Percentiles rank a stretch among this genome's conserved stretches.
Evolutionary conservation across 2,797 vertebrate species (phyloP).

Genomic region (Danio aesculapii): DNA sequence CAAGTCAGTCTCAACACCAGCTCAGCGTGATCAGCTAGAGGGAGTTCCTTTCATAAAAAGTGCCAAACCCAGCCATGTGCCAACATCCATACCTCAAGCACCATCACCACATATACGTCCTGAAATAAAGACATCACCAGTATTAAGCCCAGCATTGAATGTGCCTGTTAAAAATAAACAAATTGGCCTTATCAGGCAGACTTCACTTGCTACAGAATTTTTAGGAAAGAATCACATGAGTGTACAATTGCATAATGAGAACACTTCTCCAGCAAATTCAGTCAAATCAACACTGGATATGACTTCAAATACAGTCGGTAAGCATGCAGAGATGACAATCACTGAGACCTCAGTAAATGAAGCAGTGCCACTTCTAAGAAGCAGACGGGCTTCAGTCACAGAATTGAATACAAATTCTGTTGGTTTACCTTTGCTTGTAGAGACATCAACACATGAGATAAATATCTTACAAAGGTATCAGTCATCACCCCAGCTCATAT

Average conservation of each 20-base stretch:
- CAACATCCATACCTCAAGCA: background rate
- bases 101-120: slow-evolving; percentile 41
- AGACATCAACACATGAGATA: background rate
- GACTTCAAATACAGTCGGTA: slow-evolving; percentile 44
- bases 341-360: slow-evolving; percentile 44
- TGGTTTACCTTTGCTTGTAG: slow-evolving; percentile 50
- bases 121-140: slow-evolving; percentile 29
- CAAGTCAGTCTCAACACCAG: background rate
- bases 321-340: slow-evolving; percentile 14
- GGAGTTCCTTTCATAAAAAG: background rate
- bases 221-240: slow-evolving; percentile 5
- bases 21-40: slow-evolving; percentile 59
- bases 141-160: slow-evolving; percentile 15
- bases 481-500: slow-evolving; percentile 11
- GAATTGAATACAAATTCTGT: slow-evolving; percentile 14
- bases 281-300: slow-evolving; percentile 57
- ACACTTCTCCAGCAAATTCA: slow-evolving; percentile 53
- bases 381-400: slow-evolving; percentile 38
- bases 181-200: slow-evolving; percentile 27
- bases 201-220: slow-evolving; percentile 37
- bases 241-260: slow-evolving; percentile 22
- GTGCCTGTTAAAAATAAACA: slow-evolving; percentile 16
- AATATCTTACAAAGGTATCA: slow-evolving; percentile 10
- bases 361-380: slow-evolving; percentile 54
- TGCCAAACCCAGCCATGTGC: slow-evolving; percentile 7